Evolutionary conservation across 2,797 vertebrate species (phyloP), one percentile per base, ranked within the genome.

Genomic region (Astyanax mexicanus): DNA sequence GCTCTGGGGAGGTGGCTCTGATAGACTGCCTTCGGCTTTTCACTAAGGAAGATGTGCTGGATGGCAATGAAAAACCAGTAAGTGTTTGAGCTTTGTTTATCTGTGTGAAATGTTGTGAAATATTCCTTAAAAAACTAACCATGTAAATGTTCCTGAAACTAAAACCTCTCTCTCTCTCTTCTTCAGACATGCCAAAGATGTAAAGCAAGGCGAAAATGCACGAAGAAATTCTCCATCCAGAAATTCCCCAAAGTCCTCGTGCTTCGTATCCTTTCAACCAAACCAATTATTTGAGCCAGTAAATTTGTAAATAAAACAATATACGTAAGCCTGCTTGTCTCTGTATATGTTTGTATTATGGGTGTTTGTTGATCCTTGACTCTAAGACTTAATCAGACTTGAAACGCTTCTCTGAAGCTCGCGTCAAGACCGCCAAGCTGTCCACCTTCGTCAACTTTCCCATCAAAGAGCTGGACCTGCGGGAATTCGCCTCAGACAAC

Each of bases 201-300:
- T 91, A 96, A 96, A 92, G 88, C 93, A 91, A 94, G 96, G 69
- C 94, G 93, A 12, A 96, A 95, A 89, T 98, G 96, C 88, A 98
- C 94, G 0, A 99, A 99, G 90, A 96, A 95, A 80, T 97, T 99
- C 90, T 96, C 95, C 89, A 94, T 99, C 85, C 96, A 99, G 93
- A 96, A 95, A 90, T 98, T 97, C 84, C 97, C 97, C 66, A 97
- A 96, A 89, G 94, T 99, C 84, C 93, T 99, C 40, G 97, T 99
- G 81, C 95, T 99, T 71, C 97, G 96, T 98, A 98, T 99, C 97
- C 95, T 96, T 94, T 58, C 17, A 54, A 25, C 6, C 13, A 51
- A 77, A 58, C 9, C 8, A 15, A 44, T 21, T 5, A 19, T 25
- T 21, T 15, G 4, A 13, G 13, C 13, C 7, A 29, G n/a, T 1